phyloP scores from a whole-genome alignment of 2,888 invertebrate species.

The Phaedon cochleariae region DNA sequence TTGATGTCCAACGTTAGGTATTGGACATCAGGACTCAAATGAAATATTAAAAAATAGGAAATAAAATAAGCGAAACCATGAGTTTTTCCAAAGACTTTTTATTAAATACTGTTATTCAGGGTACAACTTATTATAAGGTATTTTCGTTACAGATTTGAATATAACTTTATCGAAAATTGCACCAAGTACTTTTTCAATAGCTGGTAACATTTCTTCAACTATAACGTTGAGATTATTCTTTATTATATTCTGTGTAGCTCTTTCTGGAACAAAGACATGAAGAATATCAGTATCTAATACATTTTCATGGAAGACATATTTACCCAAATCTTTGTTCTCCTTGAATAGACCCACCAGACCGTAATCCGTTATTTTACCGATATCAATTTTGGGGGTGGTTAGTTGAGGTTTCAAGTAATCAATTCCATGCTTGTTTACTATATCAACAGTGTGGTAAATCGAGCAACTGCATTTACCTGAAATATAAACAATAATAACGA shows the following conservation, averaged over 20 bases:
- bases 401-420: conserved; percentile 23
- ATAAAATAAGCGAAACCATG: too few relatives aligned
- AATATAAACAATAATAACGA: too few relatives aligned
- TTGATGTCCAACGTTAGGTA: too few relatives aligned
- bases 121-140: conserved; percentile 35
- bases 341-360: conserved; percentile 29
- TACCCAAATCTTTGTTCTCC: conserved; percentile 33
- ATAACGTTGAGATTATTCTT: conserved; percentile 27
- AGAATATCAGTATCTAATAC: too few relatives aligned
- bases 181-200: conserved; percentile 29
- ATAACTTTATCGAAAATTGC: conserved; percentile 25
- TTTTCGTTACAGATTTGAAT: conserved; percentile 25
- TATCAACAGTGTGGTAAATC: conserved; percentile 17
- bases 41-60: too few relatives aligned
- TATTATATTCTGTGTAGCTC: conserved; percentile 23
- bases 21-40: too few relatives aligned
- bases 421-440: conserved; percentile 23
- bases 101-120: conserved; percentile 26
- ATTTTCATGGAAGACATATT: too few relatives aligned
- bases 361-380: conserved; percentile 31
- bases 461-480: conserved; percentile 21
- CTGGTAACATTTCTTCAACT: conserved; percentile 33
- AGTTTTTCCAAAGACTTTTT: too few relatives aligned
- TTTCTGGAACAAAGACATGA: conserved; percentile 32
- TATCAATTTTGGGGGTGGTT: conserved; percentile 24